Conservation (phyloP, 2,888 invertebrate genomes). For the Hartigia nigra region DNA sequence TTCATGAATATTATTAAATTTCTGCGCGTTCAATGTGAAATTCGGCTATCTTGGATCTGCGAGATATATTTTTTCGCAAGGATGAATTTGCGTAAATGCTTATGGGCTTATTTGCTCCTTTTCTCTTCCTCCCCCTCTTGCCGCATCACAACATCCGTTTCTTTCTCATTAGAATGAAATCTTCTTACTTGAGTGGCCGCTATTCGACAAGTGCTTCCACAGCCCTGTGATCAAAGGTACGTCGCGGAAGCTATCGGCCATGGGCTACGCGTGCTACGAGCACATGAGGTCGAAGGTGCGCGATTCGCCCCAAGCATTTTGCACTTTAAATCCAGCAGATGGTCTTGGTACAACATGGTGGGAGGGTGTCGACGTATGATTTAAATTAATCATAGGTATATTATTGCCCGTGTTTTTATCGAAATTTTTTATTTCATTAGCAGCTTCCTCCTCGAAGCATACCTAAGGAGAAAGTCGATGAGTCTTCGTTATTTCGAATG, state of each 20-base stretch:
- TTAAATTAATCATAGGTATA: slow-evolving; percentile 55
- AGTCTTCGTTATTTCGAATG: background rate
- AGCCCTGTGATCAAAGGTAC: slow-evolving; percentile 59
- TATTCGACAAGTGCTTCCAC: slow-evolving; percentile 56
- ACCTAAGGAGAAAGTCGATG: slow-evolving; percentile 42
- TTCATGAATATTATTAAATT: background rate
- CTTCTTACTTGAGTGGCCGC: slow-evolving; percentile 27
- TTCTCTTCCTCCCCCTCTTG: background rate
- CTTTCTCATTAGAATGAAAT: background rate
- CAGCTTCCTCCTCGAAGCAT: slow-evolving; percentile 55
- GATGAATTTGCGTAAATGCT: background rate
- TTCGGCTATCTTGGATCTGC: background rate
- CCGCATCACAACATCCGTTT: slow-evolving; percentile 21
- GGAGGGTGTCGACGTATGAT: slow-evolving; percentile 43
- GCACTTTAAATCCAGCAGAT: slow-evolving; percentile 49
- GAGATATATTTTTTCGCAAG: background rate
- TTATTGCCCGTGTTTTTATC: slow-evolving; percentile 30
- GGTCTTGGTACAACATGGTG: slow-evolving; percentile 53
- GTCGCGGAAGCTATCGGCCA: slow-evolving; percentile 56
- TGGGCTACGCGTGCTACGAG: slow-evolving; percentile 58
- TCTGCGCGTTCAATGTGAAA: background rate
- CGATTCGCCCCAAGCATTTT: slow-evolving; percentile 58
- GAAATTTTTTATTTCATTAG: slow-evolving; percentile 30
- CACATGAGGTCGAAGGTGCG: slow-evolving; percentile 56
- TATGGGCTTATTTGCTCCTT: background rate